A percentile compares a stretch with the other conserved stretches of the same genome.
Conservation (phyloP, 2,888 invertebrate species). For the Blastobasis lacticolella region DNA sequence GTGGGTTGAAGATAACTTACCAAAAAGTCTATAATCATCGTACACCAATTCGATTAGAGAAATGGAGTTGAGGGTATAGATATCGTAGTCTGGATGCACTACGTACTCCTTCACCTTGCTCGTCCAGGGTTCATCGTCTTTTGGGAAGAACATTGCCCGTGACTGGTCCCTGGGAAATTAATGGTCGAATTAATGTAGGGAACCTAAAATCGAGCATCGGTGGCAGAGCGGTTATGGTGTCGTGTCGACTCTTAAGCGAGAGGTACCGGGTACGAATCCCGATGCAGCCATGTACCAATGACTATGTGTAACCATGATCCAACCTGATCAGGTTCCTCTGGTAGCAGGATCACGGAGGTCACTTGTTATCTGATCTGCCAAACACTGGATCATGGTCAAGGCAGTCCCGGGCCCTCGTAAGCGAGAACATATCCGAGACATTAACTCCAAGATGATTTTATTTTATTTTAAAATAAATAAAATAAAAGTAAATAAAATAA, state of each 20-base stretch:
- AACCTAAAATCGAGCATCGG: neutral
- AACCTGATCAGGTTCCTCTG: neutral
- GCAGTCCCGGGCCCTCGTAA: neutral
- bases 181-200: neutral
- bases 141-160: conserved; percentile 36
- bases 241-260: neutral
- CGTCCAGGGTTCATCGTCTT: conserved; percentile 22
- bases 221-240: neutral
- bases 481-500: too few species aligned
- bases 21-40: too few species aligned
- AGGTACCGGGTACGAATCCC: neutral
- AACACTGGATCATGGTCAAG: too few species aligned
- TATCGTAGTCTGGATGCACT: conserved; percentile 42
- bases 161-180: conserved; percentile 19
- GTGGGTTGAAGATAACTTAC: too few species aligned
- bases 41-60: conserved; percentile 32
- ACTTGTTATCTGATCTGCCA: neutral
- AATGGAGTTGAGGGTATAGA: conserved; percentile 29
- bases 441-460: too few species aligned
- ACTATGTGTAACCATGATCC: neutral
- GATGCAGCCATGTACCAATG: neutral
- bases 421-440: neutral
- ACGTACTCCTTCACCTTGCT: conserved; percentile 23
- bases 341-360: neutral
- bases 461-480: too few species aligned